These are phyloP conservation scores for Conistra vaccinii DNA, from an alignment of 2,888 invertebrate genomes.

Conservation along the genomic window DNA sequence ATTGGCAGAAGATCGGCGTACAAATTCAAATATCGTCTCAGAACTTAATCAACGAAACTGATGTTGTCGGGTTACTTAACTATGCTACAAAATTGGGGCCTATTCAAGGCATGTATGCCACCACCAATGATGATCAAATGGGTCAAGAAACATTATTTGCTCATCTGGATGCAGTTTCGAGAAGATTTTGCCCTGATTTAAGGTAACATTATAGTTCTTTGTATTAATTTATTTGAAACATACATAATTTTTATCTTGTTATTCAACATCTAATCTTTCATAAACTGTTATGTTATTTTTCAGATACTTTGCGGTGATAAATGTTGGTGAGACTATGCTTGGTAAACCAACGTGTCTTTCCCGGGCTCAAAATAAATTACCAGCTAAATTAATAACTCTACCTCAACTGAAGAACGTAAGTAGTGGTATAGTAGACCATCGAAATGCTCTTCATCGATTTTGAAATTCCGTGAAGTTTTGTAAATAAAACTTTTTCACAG, in stretches of 20 bases:
- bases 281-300: neutral
- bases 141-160: constrained; percentile 55
- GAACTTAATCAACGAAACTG: constrained; percentile 32
- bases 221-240: neutral
- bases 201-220: constrained; percentile 48
- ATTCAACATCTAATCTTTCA: neutral
- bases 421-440: neutral
- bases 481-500: neutral
- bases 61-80: constrained; percentile 57
- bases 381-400: constrained; percentile 61
- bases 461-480: neutral
- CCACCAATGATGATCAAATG: constrained; percentile 46
- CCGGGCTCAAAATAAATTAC: constrained; percentile 58
- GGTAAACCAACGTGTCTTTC: constrained; percentile 61
- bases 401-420: constrained; percentile 41
- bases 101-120: constrained; percentile 70
- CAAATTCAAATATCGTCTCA: constrained; percentile 54
- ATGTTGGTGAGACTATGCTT: constrained; percentile 35
- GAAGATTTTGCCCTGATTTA: constrained; percentile 68
- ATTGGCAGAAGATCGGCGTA: constrained; percentile 65
- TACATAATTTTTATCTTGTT: neutral
- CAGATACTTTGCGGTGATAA: constrained; percentile 49
- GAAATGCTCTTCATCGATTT: neutral
- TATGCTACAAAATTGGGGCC: constrained; percentile 58
- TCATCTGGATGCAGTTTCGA: constrained; percentile 67